Base-by-base conservation (phyloP, 2,888 invertebrate genomes). In the Bembecia ichneumoniformis region DNA sequence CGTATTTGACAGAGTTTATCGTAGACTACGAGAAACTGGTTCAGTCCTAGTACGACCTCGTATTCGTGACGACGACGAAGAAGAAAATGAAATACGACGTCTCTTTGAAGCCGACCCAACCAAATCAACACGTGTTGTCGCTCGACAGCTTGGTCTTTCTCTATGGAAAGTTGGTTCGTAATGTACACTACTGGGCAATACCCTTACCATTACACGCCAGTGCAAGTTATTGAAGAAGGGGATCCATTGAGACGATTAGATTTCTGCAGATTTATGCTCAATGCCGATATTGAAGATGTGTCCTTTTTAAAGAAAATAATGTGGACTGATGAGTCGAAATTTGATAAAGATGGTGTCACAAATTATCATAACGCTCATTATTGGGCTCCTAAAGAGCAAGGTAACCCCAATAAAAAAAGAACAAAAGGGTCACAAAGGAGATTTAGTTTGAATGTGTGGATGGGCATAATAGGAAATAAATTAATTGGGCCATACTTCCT, bases 311-410 rank as follows among this genome's bases (percentile, higher is more conserved):
- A 48, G 53, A 54, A 50, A 15, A 58, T 60, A 28, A 51, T 60
- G 53, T 58, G 56, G 57, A 59, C 58, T 34, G 56, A 61, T 51
- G 59, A 62, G 51, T 61, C 57, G 1, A 60, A 62, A 53, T 63
- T 63, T 52, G 58, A 62, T 52, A 50, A 57, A 53, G 59, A 62
- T 47, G 57, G n/a, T n/a, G n/a, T n/a, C n/a, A n/a, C n/a, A n/a
- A n/a, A n/a, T n/a, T n/a, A n/a, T n/a, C n/a, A n/a, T n/a, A n/a
- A n/a, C n/a, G n/a, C n/a, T n/a, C n/a, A n/a, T n/a, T n/a, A n/a
- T n/a, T n/a, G n/a, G n/a, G n/a, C n/a, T n/a, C n/a, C n/a, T n/a
- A n/a, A n/a, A n/a, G n/a, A n/a, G n/a, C n/a, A n/a, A n/a, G n/a
- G n/a, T n/a, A n/a, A n/a, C n/a, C n/a, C n/a, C n/a, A n/a, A n/a